Conservation (phyloP, 53 echinoderm and acorn worm genomes). For the Echinarachnius parma region DNA sequence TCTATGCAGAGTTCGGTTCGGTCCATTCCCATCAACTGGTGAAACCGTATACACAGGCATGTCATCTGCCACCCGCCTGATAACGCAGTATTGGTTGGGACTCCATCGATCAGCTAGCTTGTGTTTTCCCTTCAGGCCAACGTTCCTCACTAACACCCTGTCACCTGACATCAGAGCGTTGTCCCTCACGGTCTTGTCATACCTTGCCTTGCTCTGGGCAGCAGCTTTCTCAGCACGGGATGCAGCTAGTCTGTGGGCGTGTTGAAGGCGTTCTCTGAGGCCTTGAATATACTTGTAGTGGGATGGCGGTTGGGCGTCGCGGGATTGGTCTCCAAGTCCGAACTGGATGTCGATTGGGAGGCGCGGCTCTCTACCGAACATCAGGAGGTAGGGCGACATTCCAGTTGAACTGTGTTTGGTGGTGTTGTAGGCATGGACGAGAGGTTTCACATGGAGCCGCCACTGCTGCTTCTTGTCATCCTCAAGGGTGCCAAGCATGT, state of each 20-base stretch:
- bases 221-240: conserved; percentile 35
- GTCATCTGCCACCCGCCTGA: conserved; percentile 29
- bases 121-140: conserved; percentile 10
- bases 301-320: not conserved
- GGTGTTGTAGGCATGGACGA: conserved; percentile 63
- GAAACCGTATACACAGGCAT: not conserved
- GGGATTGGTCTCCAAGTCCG: conserved; percentile 17
- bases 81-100: conserved; percentile 7
- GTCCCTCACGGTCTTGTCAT: conserved; percentile 40
- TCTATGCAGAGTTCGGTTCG: not conserved
- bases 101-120: conserved; percentile 49
- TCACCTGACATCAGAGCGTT: conserved; percentile 26
- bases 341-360: conserved; percentile 57
- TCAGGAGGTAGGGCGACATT: conserved; percentile 60
- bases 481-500: conserved; percentile 62
- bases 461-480: conserved; percentile 59
- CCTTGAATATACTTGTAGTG: conserved; percentile 47
- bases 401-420: conserved; percentile 53
- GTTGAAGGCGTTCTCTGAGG: conserved; percentile 21
- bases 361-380: conserved; percentile 61
- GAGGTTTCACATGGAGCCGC: conserved; percentile 45
- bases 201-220: conserved; percentile 5
- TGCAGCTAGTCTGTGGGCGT: conserved; percentile 47
- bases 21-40: not conserved
- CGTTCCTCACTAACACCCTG: conserved; percentile 39